Percentiles rank a stretch among this genome's conserved stretches.
Evolutionary conservation across 2,888 invertebrate species (phyloP).

Genomic region (Arge pagana): DNA sequence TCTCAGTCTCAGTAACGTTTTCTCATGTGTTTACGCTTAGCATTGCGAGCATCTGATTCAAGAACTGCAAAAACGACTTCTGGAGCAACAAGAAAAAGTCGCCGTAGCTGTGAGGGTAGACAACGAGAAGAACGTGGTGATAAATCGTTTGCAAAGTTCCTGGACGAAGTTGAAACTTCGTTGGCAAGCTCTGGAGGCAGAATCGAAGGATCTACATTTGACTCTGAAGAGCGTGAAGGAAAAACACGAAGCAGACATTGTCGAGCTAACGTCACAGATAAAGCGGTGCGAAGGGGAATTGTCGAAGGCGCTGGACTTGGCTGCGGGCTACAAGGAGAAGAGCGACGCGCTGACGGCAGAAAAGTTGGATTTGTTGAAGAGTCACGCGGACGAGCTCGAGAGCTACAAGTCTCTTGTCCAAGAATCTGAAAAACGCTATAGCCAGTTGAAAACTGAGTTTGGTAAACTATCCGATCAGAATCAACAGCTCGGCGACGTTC

Average conservation of each 20-base stretch:
- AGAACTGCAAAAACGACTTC: conserved; percentile 71
- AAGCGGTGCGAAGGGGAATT: conserved; percentile 72
- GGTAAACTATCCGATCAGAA: conserved; percentile 45
- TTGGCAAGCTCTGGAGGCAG: conserved; percentile 53
- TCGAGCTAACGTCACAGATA: conserved; percentile 62
- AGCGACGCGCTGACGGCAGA: conserved; percentile 50
- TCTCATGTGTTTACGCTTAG: conserved; percentile 54
- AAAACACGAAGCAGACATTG: conserved; percentile 59
- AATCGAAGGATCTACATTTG: conserved; percentile 53
- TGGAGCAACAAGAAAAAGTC: conserved; percentile 79
- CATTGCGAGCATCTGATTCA: conserved; percentile 79
- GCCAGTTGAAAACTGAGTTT: conserved; percentile 45
- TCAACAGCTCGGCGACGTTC: conserved; percentile 43
- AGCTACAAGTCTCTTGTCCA: conserved; percentile 49
- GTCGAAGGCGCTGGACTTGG: conserved; percentile 72
- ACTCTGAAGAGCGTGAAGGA: conserved; percentile 60
- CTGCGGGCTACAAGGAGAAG: conserved; percentile 55
- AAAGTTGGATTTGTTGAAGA: conserved; percentile 47
- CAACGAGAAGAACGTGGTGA: conserved; percentile 73
- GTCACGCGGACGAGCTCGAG: conserved; percentile 52
- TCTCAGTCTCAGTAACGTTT: too few relatives aligned
- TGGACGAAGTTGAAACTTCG: conserved; percentile 63
- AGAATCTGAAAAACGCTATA: conserved; percentile 48
- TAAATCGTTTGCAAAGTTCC: conserved; percentile 68
- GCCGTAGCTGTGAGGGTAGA: conserved; percentile 81